A percentile compares a stretch with the other conserved stretches of the same genome.
These are phyloP conservation scores for Eristalinus sepulchralis DNA, from an alignment of 2,888 invertebrate genomes.

Conservation along the genomic window DNA sequence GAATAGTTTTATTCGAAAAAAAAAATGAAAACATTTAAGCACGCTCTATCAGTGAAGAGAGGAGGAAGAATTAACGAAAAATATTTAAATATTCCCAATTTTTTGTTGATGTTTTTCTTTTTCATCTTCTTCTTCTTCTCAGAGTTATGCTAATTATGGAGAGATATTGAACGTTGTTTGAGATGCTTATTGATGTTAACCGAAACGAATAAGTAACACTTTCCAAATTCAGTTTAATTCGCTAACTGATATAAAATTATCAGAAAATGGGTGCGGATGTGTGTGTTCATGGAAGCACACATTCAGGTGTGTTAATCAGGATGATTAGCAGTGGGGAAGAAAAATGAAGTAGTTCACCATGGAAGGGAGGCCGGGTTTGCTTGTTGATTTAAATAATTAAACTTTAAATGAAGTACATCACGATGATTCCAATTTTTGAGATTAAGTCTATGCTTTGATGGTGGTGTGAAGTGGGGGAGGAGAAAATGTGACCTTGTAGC, in stretches of 20 bases:
- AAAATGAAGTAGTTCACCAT: neutral
- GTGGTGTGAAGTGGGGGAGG: neutral
- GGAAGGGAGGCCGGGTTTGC: neutral
- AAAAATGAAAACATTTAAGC: neutral
- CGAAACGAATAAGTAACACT: neutral
- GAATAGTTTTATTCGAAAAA: neutral
- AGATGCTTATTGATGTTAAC: neutral
- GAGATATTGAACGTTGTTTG: neutral
- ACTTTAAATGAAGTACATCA: neutral
- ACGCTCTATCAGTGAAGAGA: neutral
- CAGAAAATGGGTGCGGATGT: neutral
- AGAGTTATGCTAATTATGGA: conserved; percentile 2
- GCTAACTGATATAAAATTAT: neutral
- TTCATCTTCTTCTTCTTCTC: neutral
- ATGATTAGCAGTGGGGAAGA: neutral
- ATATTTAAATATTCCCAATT: neutral
- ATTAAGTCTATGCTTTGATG: neutral
- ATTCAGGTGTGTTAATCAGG: neutral
- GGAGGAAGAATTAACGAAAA: neutral
- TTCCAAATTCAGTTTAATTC: neutral
- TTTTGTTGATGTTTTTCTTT: neutral
- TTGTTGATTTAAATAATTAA: neutral
- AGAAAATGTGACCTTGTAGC: too few relatives aligned
- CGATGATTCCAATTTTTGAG: neutral
- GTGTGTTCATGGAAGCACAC: neutral